Evolutionary conservation across 2,113 vertebrate species (phyloP).

Genomic region (Cyphomyrus discorhynchus): DNA sequence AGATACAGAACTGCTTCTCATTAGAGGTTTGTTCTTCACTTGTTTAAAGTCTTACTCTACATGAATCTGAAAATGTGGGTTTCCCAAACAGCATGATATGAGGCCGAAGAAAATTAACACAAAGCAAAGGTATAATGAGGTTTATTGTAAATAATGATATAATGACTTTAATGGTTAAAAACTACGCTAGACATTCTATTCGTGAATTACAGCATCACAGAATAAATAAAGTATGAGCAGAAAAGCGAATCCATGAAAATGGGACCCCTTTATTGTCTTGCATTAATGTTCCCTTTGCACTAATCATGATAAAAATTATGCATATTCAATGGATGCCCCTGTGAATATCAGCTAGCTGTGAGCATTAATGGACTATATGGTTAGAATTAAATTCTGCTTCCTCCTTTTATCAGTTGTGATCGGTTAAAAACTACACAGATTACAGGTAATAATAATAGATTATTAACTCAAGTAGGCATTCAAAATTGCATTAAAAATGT

Average conservation of each 20-base stretch:
- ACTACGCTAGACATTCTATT: not conserved
- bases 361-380: not conserved
- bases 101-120: not conserved
- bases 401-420: not conserved
- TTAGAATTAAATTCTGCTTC: not conserved
- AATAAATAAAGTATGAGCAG: not conserved
- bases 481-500: not conserved
- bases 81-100: not conserved
- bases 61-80: not conserved
- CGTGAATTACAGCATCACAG: not conserved
- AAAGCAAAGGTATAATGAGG: not conserved
- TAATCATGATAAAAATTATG: not conserved
- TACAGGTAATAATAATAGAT: not conserved
- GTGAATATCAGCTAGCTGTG: not conserved
- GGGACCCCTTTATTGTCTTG: not conserved
- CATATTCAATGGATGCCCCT: constrained; percentile 34
- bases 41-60: not conserved
- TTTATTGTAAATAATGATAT: not conserved
- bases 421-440: not conserved
- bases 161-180: not conserved
- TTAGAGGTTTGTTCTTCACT: not conserved
- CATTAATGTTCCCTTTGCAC: not conserved
- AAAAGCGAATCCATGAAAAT: not conserved
- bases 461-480: not conserved
- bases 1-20: not conserved